phyloP scores from a whole-genome alignment of 2,888 invertebrate genomes.

The Agonum fuliginosum region DNA sequence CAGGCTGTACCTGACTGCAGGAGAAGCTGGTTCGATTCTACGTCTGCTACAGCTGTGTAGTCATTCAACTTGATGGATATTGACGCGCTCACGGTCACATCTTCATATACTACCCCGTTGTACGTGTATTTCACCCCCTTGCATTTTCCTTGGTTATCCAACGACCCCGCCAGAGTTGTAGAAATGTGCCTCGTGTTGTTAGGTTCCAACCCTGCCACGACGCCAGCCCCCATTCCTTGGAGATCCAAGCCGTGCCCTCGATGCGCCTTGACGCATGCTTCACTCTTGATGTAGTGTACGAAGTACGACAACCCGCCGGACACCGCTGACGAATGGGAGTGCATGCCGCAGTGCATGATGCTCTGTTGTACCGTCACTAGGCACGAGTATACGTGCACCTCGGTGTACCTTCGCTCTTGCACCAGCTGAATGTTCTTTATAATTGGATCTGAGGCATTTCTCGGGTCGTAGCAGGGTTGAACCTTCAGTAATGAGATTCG shows the following conservation, averaged over 20 bases:
- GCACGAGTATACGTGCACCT: not conserved
- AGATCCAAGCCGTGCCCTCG: slow-evolving; percentile 5
- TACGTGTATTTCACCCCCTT: slow-evolving; percentile 5
- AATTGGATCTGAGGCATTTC: not conserved
- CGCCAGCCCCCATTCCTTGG: slow-evolving; percentile 28
- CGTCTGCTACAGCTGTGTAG: slow-evolving; percentile 16
- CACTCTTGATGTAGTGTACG: not conserved
- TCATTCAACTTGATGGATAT: slow-evolving; percentile 2
- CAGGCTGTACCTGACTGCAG: not conserved
- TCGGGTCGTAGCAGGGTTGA: not conserved
- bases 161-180: not conserved
- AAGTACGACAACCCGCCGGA: not conserved
- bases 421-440: no score
- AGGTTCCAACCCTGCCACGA: slow-evolving; percentile 2
- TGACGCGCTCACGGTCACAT: slow-evolving; percentile 14
- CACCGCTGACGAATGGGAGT: not conserved
- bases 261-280: not conserved
- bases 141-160: slow-evolving; percentile 9
- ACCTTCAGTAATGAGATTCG: not conserved
- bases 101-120: not conserved
- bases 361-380: not conserved
- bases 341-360: not conserved
- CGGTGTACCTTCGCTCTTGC: no score
- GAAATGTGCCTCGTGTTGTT: no score
- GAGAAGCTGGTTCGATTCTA: not conserved